A percentile compares a stretch with the other conserved stretches of the same genome.
Conservation (phyloP, 1,140 invertebrate species). For the Adelges cooleyi region DNA sequence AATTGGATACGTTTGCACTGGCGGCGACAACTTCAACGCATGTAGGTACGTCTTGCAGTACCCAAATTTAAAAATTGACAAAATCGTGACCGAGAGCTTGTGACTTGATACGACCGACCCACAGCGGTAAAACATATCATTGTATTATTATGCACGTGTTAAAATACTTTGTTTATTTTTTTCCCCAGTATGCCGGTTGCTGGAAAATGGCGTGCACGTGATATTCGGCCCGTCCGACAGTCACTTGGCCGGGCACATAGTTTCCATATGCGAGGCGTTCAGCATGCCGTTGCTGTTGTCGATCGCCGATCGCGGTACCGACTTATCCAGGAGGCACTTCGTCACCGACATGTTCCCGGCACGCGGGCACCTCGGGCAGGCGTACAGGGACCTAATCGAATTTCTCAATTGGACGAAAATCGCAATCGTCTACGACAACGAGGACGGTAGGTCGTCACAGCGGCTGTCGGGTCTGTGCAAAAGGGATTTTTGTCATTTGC, state of each 20-base stretch:
- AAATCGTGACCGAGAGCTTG: no score
- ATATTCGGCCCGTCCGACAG: constrained; percentile 81
- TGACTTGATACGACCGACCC: no score
- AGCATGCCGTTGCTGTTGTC: constrained; percentile 82
- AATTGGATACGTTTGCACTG: no score
- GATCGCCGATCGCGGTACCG: constrained; percentile 51
- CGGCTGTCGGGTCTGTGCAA: not conserved
- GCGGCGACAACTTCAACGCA: no score
- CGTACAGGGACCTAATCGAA: constrained; percentile 73
- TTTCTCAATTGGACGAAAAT: constrained; percentile 89
- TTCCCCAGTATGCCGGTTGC: constrained; percentile 79
- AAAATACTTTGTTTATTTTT: no score
- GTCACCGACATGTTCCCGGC: constrained; percentile 84
- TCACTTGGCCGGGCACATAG: constrained; percentile 67
- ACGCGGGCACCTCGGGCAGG: constrained; percentile 66
- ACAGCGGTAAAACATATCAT: no score
- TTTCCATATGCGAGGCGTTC: constrained; percentile 76
- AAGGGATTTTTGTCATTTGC: no score
- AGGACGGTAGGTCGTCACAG: constrained; percentile 50
- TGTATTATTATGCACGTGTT: no score
- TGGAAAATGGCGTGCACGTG: constrained; percentile 73
- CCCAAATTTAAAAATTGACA: no score
- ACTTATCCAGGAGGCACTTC: constrained; percentile 46
- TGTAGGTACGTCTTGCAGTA: no score
- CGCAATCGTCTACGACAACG: constrained; percentile 85